Evolutionary conservation across 2,113 vertebrate genomes (phyloP), one percentile per base, ranked within the genome.

Genomic region (Tricholaema leucomelas): DNA sequence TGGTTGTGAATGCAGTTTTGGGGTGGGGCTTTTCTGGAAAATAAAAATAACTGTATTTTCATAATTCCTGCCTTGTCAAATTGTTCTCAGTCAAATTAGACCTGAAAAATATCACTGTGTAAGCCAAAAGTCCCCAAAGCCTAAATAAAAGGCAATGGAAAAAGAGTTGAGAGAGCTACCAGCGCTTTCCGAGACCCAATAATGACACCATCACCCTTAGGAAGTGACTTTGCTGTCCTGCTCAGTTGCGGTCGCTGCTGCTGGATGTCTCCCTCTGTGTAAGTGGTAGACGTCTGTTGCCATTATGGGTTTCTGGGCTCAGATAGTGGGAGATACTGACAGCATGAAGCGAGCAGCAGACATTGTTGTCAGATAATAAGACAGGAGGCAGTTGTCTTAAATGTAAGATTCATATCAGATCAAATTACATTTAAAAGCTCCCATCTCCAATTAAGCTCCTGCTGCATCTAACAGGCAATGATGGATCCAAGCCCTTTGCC

Each of bases 401-500:
- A 75, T 50, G 35, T 44, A 73, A 87, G 91, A 93, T 92, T 66
- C 31, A 1, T 87, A 91, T 93, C 87, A 67, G 59, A 77, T 64
- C 48, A 89, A 93, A 94, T 92, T 83, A 73, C 91, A 87, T 94
- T 93, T 77, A 82, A 94, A 95, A 89, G 67, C 89, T 95, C 76
- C 44, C 56, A 64, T 85, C 54, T 82, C 54, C 64, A 92, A 59
- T 95, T 88, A 96, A 89, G 48, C 75, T 92, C 60, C 38, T n/a
- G 65, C 56, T 81, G 56, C 2, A 2, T 83, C 75, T 77, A 31
- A 17, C 78, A 71, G 87, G 64, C 74, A 87, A 66, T 92, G 87
- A 76, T 1, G 4, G 54, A 88, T 50, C 25, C 73, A 88, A 33
- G 78, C 36, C 74, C 25, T 20, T 15, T 33, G 55, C 46, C 86